Conservation (phyloP, 2,797 vertebrate genomes). For the Sebastiscus tertius region DNA sequence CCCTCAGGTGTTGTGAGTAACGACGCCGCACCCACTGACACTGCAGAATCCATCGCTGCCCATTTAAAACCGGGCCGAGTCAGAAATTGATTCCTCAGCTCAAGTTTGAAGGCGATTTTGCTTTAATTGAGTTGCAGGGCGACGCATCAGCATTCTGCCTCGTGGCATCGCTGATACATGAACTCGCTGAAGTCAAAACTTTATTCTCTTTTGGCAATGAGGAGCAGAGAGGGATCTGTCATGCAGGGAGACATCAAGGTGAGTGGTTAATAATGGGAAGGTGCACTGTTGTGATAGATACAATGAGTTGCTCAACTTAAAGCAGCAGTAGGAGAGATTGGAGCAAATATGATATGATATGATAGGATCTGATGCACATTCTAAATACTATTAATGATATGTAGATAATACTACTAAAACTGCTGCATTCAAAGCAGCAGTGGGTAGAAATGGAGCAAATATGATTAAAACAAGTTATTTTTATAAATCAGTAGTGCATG, state of each 20-base stretch:
- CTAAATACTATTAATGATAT: neutral
- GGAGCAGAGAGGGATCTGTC: neutral
- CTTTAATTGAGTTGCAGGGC: slow-evolving; percentile 73
- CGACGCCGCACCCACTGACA: slow-evolving; percentile 52
- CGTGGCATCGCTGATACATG: slow-evolving; percentile 23
- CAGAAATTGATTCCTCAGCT: slow-evolving; percentile 67
- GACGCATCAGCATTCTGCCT: slow-evolving; percentile 48
- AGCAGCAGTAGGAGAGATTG: too few species aligned
- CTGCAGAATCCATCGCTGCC: slow-evolving; percentile 37
- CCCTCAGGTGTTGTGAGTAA: slow-evolving; percentile 73
- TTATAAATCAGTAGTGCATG: too few species aligned
- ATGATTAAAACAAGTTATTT: neutral
- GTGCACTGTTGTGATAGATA: neutral
- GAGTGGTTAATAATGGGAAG: neutral
- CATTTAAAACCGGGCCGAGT: slow-evolving; percentile 57
- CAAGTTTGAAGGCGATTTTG: slow-evolving; percentile 30
- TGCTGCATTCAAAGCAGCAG: too few species aligned
- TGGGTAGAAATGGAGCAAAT: neutral
- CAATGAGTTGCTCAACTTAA: neutral
- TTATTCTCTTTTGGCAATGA: neutral
- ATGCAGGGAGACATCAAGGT: neutral
- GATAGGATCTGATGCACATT: neutral
- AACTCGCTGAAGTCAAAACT: slow-evolving; percentile 7
- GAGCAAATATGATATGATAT: too few species aligned
- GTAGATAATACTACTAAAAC: neutral